Conservation (phyloP, 2,797 vertebrate species). For the Tauraco hartlaubi region DNA sequence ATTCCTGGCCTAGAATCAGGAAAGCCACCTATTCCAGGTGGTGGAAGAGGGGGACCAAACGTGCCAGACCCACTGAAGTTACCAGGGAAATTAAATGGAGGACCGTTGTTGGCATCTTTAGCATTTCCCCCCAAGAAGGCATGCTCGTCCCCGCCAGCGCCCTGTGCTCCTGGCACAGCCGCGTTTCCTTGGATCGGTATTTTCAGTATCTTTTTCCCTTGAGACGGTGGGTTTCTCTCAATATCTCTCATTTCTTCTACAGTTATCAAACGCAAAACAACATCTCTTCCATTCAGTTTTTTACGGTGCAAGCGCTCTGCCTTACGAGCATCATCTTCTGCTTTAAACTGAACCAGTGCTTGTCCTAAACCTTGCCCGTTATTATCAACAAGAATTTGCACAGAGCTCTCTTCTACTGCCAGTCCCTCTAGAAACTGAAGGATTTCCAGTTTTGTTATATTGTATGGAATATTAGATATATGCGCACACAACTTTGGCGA, state of each 20-base stretch:
- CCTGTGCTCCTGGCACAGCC: slow-evolving; percentile 82
- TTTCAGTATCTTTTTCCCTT: slow-evolving; percentile 93
- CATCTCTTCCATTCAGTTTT: slow-evolving; percentile 96
- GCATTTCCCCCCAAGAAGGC: slow-evolving; percentile 89
- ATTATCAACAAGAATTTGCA: slow-evolving; percentile 93
- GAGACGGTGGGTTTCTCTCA: slow-evolving; percentile 94
- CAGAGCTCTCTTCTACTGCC: slow-evolving; percentile 91
- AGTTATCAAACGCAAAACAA: slow-evolving; percentile 93
- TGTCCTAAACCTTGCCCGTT: slow-evolving; percentile 96
- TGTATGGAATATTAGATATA: slow-evolving; percentile 98
- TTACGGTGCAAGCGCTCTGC: slow-evolving; percentile 96
- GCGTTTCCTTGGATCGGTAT: slow-evolving; percentile 82
- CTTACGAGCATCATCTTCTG: slow-evolving; percentile 96
- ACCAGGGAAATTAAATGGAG: slow-evolving; percentile 90
- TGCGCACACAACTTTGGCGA: slow-evolving; percentile 89
- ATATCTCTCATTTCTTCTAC: slow-evolving; percentile 96
- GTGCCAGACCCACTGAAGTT: slow-evolving; percentile 90
- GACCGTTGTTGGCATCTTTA: slow-evolving; percentile 88
- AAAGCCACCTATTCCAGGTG: slow-evolving; percentile 87
- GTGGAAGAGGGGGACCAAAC: slow-evolving; percentile 91
- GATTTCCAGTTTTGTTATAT: slow-evolving; percentile 94
- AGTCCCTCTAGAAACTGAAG: slow-evolving; percentile 95
- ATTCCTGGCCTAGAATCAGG: slow-evolving; percentile 87
- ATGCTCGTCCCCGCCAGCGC: slow-evolving; percentile 90
- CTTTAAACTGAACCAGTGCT: slow-evolving; percentile 93